Percentiles rank a stretch among this genome's conserved stretches.
Evolutionary conservation across 2,888 invertebrate genomes (phyloP).

Genomic region (Ischnus inquisitorius): DNA sequence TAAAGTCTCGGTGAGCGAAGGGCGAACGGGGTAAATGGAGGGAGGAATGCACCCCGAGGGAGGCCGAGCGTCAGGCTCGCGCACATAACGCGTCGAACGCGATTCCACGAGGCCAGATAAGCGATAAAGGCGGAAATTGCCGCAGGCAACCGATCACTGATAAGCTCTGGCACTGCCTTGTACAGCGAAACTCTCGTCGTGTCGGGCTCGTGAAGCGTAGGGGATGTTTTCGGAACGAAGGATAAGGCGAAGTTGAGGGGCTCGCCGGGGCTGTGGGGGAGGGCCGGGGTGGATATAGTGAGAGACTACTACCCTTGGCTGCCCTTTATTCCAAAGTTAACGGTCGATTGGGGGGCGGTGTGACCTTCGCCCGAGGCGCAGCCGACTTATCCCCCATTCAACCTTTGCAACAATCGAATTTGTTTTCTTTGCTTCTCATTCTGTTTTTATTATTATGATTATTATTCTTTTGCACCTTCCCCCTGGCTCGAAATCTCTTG

Average conservation of each 20-base stretch:
- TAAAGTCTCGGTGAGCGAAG: constrained; percentile 29
- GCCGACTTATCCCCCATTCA: constrained; percentile 51
- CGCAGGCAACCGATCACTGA: constrained; percentile 77
- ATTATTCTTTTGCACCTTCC: background rate
- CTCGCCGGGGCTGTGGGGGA: background rate
- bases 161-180: constrained; percentile 71
- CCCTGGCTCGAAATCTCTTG: background rate
- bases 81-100: constrained; percentile 60
- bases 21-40: constrained; percentile 18
- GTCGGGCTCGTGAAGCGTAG: constrained; percentile 36
- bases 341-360: constrained; percentile 41
- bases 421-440: constrained; percentile 43
- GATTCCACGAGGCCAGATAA: constrained; percentile 77
- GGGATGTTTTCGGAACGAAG: constrained; percentile 11
- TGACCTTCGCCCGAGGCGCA: constrained; percentile 50
- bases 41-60: constrained; percentile 59
- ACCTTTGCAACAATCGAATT: constrained; percentile 55
- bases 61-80: constrained; percentile 27
- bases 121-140: constrained; percentile 79
- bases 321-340: constrained; percentile 61
- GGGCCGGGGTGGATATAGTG: constrained; percentile 32
- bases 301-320: constrained; percentile 55
- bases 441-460: background rate
- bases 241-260: constrained; percentile 22
- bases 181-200: constrained; percentile 61